A percentile compares a stretch with the other conserved stretches of the same genome.
phyloP scores from a whole-genome alignment of 2,888 invertebrate species.

The Harpalus rubripes region DNA sequence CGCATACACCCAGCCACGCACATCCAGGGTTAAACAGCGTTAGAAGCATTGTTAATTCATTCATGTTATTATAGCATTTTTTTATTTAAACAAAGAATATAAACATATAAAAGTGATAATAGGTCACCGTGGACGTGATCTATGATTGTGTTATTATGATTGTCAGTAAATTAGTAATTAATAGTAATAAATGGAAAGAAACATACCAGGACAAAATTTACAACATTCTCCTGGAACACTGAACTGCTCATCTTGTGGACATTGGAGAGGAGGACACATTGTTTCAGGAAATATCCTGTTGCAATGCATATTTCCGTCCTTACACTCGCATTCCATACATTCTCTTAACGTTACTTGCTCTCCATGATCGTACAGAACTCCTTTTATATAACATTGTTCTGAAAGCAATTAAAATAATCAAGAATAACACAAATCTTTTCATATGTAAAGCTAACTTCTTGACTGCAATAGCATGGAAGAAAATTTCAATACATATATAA shows the following conservation, averaged over 20 bases:
- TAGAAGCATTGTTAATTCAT: conserved; percentile 50
- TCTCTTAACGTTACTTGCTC: conserved; percentile 86
- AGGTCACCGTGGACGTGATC: background rate
- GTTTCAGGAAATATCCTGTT: conserved; percentile 85
- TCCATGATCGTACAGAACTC: conserved; percentile 89
- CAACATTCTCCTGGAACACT: conserved; percentile 92
- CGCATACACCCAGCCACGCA: conserved; percentile 61
- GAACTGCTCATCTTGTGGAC: conserved; percentile 88
- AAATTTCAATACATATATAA: no score
- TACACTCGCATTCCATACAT: conserved; percentile 91
- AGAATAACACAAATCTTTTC: background rate
- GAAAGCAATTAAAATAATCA: conserved; percentile 71
- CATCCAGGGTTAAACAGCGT: conserved; percentile 37
- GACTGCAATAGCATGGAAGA: no score
- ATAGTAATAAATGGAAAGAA: background rate
- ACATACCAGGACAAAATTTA: conserved; percentile 91
- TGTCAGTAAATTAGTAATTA: conserved; percentile 3
- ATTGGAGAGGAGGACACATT: conserved; percentile 88
- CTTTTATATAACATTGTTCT: conserved; percentile 86
- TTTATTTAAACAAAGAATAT: background rate
- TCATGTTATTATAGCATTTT: conserved; percentile 5
- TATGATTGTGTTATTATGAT: background rate
- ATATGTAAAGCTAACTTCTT: background rate
- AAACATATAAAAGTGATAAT: no score
- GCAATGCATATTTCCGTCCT: conserved; percentile 90